Evolutionary conservation across 2,113 vertebrate genomes (phyloP), one percentile per base, ranked within the genome.

Genomic region (Eptesicus fuscus): DNA sequence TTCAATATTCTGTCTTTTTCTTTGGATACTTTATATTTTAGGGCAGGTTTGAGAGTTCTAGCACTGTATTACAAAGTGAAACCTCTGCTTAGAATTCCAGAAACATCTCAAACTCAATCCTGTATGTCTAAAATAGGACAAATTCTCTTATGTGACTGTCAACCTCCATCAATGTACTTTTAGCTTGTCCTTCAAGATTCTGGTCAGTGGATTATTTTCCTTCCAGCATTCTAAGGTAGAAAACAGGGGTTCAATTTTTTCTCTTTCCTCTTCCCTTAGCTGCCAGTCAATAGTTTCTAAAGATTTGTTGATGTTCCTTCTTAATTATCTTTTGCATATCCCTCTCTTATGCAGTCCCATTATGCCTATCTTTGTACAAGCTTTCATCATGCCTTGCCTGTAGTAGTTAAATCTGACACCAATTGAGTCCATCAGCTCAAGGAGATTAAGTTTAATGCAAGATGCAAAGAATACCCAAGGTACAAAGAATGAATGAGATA

Each of bases 401-500:
- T 11, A 65, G 5, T 6, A 51, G 42, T 78, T 87, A 53, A 97
- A 61, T 80, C 32, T 77, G 63, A 96, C 86, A 28, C 65, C 16
- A 83, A 20, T 53, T 77, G 20, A 78, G 14, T 85, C 28, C n/a
- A 88, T 37, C 32, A 53, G 4, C 79, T 95, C 32, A 96, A 56
- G 42, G n/a, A 65, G 47, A 47, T 78, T 84, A 13, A 84, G 44
- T 85, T 86, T 83, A 93, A 28, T 67, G 25, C 42, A 70, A 73
- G 35, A 83, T 14, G 23, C 10, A 71, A 82, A 67, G 12, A 37
- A 86, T 88, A 82, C 13, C 40, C n/a, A 83, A 89, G 22, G 53
- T 74, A 47, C 44, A 96, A 93, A 84, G 23, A 80, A 90, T 61
- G 35, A 85, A 88, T 70, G 30, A 67, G 77, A 47, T 78, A 91